A percentile compares a stretch with the other conserved stretches of the same genome.
phyloP scores from a whole-genome alignment of 2,888 invertebrate genomes.

The Notodonta ziczac region DNA sequence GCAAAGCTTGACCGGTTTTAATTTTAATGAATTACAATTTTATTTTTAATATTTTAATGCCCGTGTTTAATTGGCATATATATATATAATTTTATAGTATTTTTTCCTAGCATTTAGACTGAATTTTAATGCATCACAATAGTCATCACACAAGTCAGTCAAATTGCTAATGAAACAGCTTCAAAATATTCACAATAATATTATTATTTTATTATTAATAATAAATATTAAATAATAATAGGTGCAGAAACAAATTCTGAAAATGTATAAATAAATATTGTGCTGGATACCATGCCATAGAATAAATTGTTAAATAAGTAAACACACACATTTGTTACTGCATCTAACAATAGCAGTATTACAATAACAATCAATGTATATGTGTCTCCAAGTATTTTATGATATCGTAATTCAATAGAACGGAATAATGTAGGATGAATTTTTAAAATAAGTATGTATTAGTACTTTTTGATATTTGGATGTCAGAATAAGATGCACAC shows the following conservation, averaged over 20 bases:
- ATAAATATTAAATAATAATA: conserved; percentile 40
- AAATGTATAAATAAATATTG: conserved; percentile 5
- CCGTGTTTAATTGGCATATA: conserved; percentile 48
- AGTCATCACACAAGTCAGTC: conserved; percentile 66
- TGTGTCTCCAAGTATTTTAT: conserved; percentile 64
- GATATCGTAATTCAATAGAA: conserved; percentile 57
- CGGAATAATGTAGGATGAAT: conserved; percentile 51
- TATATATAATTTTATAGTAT: conserved; percentile 48
- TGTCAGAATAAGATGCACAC: conserved; percentile 45
- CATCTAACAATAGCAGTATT: conserved; percentile 73
- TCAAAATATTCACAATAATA: conserved; percentile 47
- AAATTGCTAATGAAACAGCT: conserved; percentile 39
- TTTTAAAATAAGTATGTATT: conserved; percentile 50
- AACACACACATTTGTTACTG: conserved; percentile 54
- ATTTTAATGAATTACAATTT: conserved; percentile 42
- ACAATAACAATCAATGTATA: conserved; percentile 47
- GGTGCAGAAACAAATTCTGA: conserved; percentile 52
- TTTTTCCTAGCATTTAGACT: conserved; percentile 61
- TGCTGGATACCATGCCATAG: conserved; percentile 35
- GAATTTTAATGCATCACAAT: conserved; percentile 56
- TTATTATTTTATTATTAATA: conserved; percentile 31
- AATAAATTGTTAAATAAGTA: conserved; percentile 18
- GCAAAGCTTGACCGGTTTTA: conserved; percentile 65
- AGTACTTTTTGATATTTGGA: conserved; percentile 58
- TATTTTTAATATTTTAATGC: conserved; percentile 38